A percentile compares a stretch with the other conserved stretches of the same genome.
Evolutionary conservation across 37 sponge, comb jelly and placozoan species (phyloP).

Genomic region (Oscarella lobularis): DNA sequence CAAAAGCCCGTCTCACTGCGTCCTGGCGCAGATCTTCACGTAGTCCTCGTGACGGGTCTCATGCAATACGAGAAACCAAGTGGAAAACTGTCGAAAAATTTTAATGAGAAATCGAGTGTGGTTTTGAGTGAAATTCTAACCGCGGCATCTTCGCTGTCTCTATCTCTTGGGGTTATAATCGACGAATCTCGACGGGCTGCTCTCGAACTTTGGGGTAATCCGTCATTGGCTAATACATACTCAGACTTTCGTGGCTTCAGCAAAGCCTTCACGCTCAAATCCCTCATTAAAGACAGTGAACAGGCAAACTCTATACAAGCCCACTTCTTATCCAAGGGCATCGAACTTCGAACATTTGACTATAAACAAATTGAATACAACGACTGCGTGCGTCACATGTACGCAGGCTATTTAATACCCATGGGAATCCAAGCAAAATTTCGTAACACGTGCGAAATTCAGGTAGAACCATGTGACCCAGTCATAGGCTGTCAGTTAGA

Average conservation of each 20-base stretch:
- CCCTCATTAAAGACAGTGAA: slow-evolving; percentile 21
- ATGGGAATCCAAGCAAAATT: slow-evolving; percentile 2
- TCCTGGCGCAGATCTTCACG: not conserved
- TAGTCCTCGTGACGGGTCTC: not conserved
- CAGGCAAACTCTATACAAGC: slow-evolving; percentile 52
- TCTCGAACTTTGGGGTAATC: not conserved
- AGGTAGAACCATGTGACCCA: not conserved
- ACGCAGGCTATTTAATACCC: slow-evolving; percentile 17
- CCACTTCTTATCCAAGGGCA: slow-evolving; percentile 45
- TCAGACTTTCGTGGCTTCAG: slow-evolving; percentile 65
- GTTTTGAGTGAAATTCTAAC: not conserved
- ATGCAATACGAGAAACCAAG: not conserved
- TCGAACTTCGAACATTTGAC: slow-evolving; percentile 15
- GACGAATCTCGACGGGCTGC: not conserved
- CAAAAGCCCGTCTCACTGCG: not conserved
- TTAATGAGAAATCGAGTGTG: not conserved
- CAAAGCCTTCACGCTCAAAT: slow-evolving; percentile 49
- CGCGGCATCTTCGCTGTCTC: not conserved
- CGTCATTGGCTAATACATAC: slow-evolving; percentile 17
- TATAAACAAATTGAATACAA: slow-evolving; percentile 10
- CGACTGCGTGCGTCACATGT: slow-evolving; percentile 14
- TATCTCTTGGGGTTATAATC: not conserved
- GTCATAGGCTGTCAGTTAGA: not conserved
- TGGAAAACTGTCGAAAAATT: not conserved
- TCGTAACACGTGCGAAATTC: slow-evolving; percentile 4